Evolutionary conservation across 2,113 vertebrate species (phyloP), one percentile per base, ranked within the genome.

Genomic region (Hyperoodon ampullatus): DNA sequence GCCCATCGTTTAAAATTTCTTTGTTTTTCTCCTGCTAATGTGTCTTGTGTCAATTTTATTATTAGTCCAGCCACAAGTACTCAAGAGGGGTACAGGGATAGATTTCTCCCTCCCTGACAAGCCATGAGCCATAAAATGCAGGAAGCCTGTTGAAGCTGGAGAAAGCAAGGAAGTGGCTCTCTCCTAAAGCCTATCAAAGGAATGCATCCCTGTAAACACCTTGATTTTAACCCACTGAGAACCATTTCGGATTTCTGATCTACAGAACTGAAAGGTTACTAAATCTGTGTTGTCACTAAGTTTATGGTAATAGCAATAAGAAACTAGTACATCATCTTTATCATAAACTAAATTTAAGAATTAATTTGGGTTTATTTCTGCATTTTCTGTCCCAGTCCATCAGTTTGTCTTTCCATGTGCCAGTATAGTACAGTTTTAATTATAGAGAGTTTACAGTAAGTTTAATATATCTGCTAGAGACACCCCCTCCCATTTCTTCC

Each of bases 321-420:
- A 65, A 87, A 72, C 47, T 42, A 42, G 35, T 3, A 81, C 15
- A 18, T 80, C 21, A 14, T 75, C 87, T 84, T 84, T 58, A 68
- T 84, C 35, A 58, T 35, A 53, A 89, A 42, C 53, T 70, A 71
- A 61, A 86, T 86, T 65, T 74, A 90, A n/a, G 24, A 86, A 66
- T 90, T 72, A 65, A 80, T 65, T 93, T 72, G 72, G 15, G 60
- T 94, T 50, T 94, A 68, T 60, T 81, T 87, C 55, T 91, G 60
- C 15, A 68, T 90, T 87, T 91, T 91, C 72, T 71, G 39, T 78
- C 71, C 9, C 85, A 39, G 61, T 53, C 15, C 3, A 35, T 63
- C 7, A 80, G 2, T 66, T 39, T 90, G 58, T 70, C 68, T 89
- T 91, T 74, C 39, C 8, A 61, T 42, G 42, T 74, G 42, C 26